phyloP scores from a whole-genome alignment of 1,140 invertebrate genomes.

The Drosophila rhopaloa region DNA sequence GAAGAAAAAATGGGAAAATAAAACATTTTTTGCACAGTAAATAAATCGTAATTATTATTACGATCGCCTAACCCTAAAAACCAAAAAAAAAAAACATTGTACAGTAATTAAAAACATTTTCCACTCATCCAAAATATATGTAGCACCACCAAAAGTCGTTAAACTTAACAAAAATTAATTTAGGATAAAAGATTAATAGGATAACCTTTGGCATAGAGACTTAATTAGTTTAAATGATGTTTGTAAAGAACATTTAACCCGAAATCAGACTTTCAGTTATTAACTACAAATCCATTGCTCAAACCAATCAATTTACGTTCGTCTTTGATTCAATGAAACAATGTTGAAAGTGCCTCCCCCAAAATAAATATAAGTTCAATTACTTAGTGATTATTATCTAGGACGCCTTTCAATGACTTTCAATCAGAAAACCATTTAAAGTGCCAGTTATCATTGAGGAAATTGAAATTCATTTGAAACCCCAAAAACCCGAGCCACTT shows the following conservation, averaged over 20 bases:
- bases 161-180: background rate
- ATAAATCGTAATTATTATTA: background rate
- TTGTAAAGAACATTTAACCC: background rate
- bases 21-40: background rate
- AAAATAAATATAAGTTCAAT: slow-evolving; percentile 14
- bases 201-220: too few relatives aligned
- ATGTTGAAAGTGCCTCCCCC: slow-evolving; percentile 18
- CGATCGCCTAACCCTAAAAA: too few relatives aligned
- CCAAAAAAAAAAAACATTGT: background rate
- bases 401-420: slow-evolving; percentile 42
- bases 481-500: slow-evolving; percentile 1
- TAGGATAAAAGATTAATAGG: too few relatives aligned
- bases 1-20: background rate
- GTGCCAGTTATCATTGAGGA: slow-evolving; percentile 45
- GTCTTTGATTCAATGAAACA: slow-evolving; percentile 1
- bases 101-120: background rate
- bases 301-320: background rate
- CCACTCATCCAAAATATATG: too few relatives aligned
- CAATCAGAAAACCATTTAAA: slow-evolving; percentile 54
- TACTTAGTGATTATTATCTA: slow-evolving; percentile 32
- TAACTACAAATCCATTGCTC: background rate
- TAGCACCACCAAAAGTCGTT: too few relatives aligned
- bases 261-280: slow-evolving; percentile 1
- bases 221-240: too few relatives aligned
- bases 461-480: slow-evolving; percentile 61